Base-by-base conservation (phyloP, 2,888 invertebrate species). In the Aproaerema taeniolella region DNA sequence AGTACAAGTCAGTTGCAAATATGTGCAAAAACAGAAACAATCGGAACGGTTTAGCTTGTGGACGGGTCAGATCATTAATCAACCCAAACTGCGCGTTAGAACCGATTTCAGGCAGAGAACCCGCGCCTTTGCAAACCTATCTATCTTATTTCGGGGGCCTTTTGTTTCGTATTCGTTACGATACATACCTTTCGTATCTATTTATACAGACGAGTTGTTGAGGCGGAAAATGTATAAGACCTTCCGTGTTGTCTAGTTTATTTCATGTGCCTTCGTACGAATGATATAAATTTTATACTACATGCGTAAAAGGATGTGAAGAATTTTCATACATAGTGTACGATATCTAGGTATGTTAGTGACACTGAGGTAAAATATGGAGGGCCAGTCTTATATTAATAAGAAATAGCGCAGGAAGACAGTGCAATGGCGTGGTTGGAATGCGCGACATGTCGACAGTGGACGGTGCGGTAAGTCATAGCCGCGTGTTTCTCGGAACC, bases 401-500 rank as follows among this genome's bases (percentile, higher is more conserved):
- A n/a, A n/a, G n/a, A n/a, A n/a, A n/a, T n/a, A n/a, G n/a, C n/a
- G n/a, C n/a, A n/a, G n/a, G n/a, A n/a, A n/a, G n/a, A 49, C 56
- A 53, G 46, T 52, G 56, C 61, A 60, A 58, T 61, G 33, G 34
- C 58, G 45, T 47, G 54, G 50, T 45, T 55, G 55, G 67, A 66
- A 66, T 67, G 66, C 53, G 50, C 52, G 52, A 55, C 55, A 50
- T 48, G 55, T 52, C 50, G 51, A 45, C 45, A 49, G 39, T 33
- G 45, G 47, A 43, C 45, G 39, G 33, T 39, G 37, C 29, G 41
- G 39, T 45, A 46, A 40, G 37, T 42, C 39, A 40, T 38, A 30
- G 58, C 52, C 52, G 56, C 52, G 41, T n/a, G 51, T 59, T 73
- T 75, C 75, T 65, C 52, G 57, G 75, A 74, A 75, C 66, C 62